Evolutionary conservation across 2,888 invertebrate species (phyloP), one percentile per base, ranked within the genome.

Genomic region (Aleiodes leptofemur): DNA sequence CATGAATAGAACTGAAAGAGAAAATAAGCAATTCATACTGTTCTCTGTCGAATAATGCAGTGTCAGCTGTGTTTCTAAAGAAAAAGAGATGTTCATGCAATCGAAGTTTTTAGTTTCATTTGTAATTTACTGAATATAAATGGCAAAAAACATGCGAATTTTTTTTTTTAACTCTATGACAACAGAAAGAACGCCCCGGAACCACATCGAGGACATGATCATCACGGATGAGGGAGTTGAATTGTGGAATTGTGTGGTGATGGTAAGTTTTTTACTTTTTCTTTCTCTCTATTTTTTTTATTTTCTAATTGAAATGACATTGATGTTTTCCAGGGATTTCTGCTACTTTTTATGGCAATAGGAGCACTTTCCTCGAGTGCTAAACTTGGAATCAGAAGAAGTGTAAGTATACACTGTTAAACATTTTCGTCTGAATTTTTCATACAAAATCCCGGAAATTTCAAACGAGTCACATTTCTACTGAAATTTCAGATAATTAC

Each of bases 111-210:
- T 64, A 48, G 3, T 64, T 16, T 61, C 38, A 9, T 16, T 71
- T 34, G 72, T 6, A 11, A 51, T 72, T 61, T 43, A 16, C 61
- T 61, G 61, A 61, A 34, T 53, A 34, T 53, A 31, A 34, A 34
- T 51, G 61, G 34, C 2, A 23, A 23, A 72, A 38, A 61, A 9
- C 14, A 31, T 51, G 57, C 38, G 38, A 16, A 11, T 51, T 34
- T 43, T 64, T 64, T 64, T 64, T 43, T 64, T 64, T 64, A 48
- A 34, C 59, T 59, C 59, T 50, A 61, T 72, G 61, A 51, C 48
- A 59, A 72, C 34, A 38, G 43, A 43, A 43, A 51, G 38, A 72
- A 72, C 59, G 72, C 72, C 72, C 72, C 72, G 72, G 72, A 72
- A 72, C 72, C 51, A 59, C 72, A 61, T 53, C 61, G 61, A 61